These are phyloP conservation scores for Diabrotica virgifera DNA, from an alignment of 1,140 invertebrate species.

Conservation along the genomic window DNA sequence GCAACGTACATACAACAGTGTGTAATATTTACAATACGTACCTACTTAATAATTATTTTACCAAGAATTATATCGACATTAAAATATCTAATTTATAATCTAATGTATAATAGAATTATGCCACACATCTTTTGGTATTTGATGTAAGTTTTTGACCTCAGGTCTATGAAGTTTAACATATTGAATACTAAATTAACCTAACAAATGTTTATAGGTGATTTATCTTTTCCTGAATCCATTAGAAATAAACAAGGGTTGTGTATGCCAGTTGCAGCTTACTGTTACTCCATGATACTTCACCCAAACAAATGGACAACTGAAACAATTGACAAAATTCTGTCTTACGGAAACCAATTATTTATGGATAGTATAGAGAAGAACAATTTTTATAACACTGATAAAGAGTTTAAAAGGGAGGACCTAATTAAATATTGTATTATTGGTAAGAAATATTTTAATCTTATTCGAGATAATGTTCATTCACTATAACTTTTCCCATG, in stretches of 20 bases:
- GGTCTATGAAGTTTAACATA: neutral
- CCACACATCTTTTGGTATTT: no score
- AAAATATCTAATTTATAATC: no score
- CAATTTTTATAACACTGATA: slow-evolving; percentile 32
- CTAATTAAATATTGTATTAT: slow-evolving; percentile 35
- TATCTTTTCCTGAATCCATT: slow-evolving; percentile 32
- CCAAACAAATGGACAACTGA: slow-evolving; percentile 54
- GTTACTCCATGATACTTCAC: slow-evolving; percentile 53
- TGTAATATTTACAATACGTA: no score
- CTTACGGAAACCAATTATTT: slow-evolving; percentile 51
- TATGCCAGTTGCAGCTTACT: slow-evolving; percentile 55
- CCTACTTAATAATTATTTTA: no score
- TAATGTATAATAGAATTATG: no score
- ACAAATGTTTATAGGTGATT: slow-evolving; percentile 24
- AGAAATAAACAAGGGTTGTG: slow-evolving; percentile 53
- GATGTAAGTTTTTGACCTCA: no score
- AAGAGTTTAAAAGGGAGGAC: slow-evolving; percentile 34
- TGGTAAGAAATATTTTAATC: slow-evolving; percentile 13
- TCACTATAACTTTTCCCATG: no score
- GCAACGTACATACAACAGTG: no score
- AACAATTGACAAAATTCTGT: slow-evolving; percentile 52
- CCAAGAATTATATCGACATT: no score
- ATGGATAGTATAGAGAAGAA: slow-evolving; percentile 32
- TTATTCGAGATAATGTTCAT: no score
- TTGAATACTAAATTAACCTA: neutral